Conservation (phyloP, 2,888 invertebrate species). For the Tyria jacobaeae region DNA sequence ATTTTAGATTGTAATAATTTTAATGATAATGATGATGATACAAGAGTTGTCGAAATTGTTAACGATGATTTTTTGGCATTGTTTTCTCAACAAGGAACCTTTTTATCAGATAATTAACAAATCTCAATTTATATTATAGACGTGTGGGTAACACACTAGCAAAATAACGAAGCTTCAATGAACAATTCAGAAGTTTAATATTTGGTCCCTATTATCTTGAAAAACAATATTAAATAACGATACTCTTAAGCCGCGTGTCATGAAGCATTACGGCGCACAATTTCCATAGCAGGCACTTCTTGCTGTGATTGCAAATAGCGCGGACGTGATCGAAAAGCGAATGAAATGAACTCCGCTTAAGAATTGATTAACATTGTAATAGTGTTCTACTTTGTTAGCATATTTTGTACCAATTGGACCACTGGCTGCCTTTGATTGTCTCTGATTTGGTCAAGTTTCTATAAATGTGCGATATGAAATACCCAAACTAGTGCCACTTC, state of each 20-base stretch:
- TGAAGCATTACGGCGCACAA: conserved; percentile 19
- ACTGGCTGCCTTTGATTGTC: neutral
- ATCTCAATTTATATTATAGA: no score
- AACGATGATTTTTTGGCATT: no score
- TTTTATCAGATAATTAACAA: no score
- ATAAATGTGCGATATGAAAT: neutral
- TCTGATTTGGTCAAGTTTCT: neutral
- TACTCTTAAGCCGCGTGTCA: neutral
- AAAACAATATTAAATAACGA: conserved; percentile 9
- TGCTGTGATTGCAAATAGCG: conserved; percentile 46
- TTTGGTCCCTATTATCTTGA: neutral
- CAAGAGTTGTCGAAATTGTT: no score
- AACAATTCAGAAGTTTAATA: neutral
- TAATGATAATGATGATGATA: no score
- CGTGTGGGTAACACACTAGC: no score
- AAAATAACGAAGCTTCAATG: no score
- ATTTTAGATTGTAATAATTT: no score
- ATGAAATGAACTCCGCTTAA: conserved; percentile 29
- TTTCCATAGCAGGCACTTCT: conserved; percentile 38
- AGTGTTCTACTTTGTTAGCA: conserved; percentile 38
- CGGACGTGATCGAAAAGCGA: conserved; percentile 41
- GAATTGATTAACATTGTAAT: conserved; percentile 23
- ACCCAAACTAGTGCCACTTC: neutral
- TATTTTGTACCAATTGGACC: conserved; percentile 21
- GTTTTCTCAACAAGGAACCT: no score